Base-by-base conservation (phyloP, 2,113 vertebrate species). In the Istiophorus platypterus region DNA sequence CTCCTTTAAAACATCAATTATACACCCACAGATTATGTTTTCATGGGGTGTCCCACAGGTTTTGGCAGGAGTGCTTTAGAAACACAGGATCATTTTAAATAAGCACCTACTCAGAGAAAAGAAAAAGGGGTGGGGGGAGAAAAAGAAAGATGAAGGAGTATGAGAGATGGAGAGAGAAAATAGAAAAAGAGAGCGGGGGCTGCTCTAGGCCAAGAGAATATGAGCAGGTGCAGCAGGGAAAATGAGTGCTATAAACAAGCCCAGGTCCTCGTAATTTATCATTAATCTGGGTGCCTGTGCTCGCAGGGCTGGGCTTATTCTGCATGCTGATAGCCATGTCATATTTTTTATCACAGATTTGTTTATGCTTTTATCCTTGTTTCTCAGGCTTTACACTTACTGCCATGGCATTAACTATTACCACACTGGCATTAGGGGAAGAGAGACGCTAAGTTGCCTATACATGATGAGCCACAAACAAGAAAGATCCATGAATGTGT, bases 241-340 rank as follows among this genome's bases (percentile, higher is more conserved):
- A 93, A 94, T 92, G 89, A 93, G 92, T 92, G 92, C 92, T 91
- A 93, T 95, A 95, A 95, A 96, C 93, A 94, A 93, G 92, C 87
- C 90, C 76, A 88, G 90, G 91, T 93, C 91, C 93, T 94, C 92
- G 92, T 95, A 96, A 96, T 95, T 96, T 95, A 96, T 95, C 95
- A 93, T 95, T 95, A 94, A 95, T 95, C 95, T 95, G 92, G 87
- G 89, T 86, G 91, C 91, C 91, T 80, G 89, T 57, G 91, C 92
- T 93, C 82, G 76, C 94, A 92, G 93, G 90, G 92, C 89, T 74
- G 76, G 87, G 88, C 89, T 92, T 95, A 94, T 94, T 94, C 93
- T 94, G 94, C 95, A 95, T 95, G 94, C 95, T 95, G 94, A 95
- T 95, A 95, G 93, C 93, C 92, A 93, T 95, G 93, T 94, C 93